Evolutionary conservation across 2,113 vertebrate species (phyloP), one percentile per base, ranked within the genome.

Genomic region (Struthio camelus): DNA sequence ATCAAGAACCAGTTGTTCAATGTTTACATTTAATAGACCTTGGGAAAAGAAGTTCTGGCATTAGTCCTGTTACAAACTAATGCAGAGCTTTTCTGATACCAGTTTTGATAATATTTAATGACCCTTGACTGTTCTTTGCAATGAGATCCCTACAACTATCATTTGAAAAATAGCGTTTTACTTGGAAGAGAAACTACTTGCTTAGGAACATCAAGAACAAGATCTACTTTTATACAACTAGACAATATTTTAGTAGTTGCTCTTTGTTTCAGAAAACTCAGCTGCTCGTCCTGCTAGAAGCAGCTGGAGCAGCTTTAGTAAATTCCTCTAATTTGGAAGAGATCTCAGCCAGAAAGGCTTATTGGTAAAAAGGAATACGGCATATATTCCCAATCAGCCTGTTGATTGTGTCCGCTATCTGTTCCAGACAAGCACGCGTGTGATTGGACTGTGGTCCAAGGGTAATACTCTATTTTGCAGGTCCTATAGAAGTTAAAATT

Each of bases 401-500:
- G 30, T 25, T 59, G 9, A 25, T 84, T 61, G 78, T 66, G 40
- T 54, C 8, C 4, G 14, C 6, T 67, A 64, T 54, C 34, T 75
- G 51, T 44, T 62, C 0, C 1, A 82, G 54, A 16, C 16, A 14
- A 17, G 3, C 40, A 38, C 34, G 11, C 5, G 6, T 46, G 28
- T 7, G 5, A 13, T 59, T 25, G 69, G 25, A 65, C 42, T 7
- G 38, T 83, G 38, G 28, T 34, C 22, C 65, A 42, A 76, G 62
- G 20, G 10, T 38, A 62, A 73, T 1, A 1, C 44, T 78, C 77
- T 64, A 70, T 72, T 84, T 96, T 94, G 61, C 95, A 99, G 99
- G 99, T 84, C 97, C 98, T n/a, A 90, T 98, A 64, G 99, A 99
- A 96, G 98, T 99, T 83, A 99, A 98, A 92, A 81, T 83, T 24